Evolutionary conservation across 2,113 vertebrate genomes (phyloP).

Genomic region (Sander vitreus): DNA sequence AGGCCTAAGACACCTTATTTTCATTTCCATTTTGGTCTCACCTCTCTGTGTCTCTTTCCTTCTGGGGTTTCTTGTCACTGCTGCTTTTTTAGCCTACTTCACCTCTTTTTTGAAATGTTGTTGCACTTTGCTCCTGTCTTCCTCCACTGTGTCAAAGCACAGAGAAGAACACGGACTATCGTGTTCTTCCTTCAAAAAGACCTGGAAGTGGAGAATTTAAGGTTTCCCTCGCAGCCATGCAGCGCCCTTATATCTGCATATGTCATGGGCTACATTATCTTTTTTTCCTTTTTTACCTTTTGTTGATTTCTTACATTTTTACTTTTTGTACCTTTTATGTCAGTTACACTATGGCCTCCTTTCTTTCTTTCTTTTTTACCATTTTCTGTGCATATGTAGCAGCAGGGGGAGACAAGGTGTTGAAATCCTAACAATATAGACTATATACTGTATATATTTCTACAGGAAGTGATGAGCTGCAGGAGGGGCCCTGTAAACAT

Average conservation of each 20-base stretch:
- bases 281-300: background rate
- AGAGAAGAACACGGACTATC: too few species aligned
- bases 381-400: constrained; percentile 6
- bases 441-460: constrained; percentile 31
- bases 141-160: constrained; percentile 27
- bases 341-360: background rate
- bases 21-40: constrained; percentile 59
- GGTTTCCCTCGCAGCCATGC: background rate
- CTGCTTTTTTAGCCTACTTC: constrained; percentile 42
- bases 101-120: constrained; percentile 53
- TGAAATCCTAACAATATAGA: constrained; percentile 70
- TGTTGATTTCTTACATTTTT: background rate
- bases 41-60: constrained; percentile 37
- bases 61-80: constrained; percentile 35
- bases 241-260: background rate
- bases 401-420: constrained; percentile 55
- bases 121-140: constrained; percentile 50
- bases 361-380: constrained; percentile 31
- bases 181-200: background rate
- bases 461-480: constrained; percentile 32
- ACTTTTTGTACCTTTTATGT: background rate
- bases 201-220: background rate
- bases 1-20: constrained; percentile 59
- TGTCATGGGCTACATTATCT: too few species aligned
- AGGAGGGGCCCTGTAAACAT: constrained; percentile 1